Base-by-base conservation (phyloP, 2,797 vertebrate species). In the Lacerta viridis region DNA sequence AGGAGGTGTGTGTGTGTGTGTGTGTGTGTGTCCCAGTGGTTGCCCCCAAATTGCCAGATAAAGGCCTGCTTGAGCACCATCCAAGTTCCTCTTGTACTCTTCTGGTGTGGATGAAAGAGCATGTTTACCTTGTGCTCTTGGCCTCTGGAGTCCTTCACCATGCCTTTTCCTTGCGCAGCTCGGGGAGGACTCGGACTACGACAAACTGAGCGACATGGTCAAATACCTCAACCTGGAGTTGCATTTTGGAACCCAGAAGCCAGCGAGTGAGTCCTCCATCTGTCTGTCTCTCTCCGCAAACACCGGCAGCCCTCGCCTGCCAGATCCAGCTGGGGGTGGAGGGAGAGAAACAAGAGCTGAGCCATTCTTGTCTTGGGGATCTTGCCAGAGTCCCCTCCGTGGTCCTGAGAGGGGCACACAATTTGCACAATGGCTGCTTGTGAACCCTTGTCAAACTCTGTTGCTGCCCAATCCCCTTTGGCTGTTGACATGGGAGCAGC, bases 141-240 rank as follows among this genome's bases (percentile, higher is more conserved):
- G 29, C n/a, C 79, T 64, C 10, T 55, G 4, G 25, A 3, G 7
- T 66, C 27, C 1, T 25, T 86, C 0, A 29, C 64, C 66, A 41
- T 7, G 23, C 82, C 81, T 39, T 74, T 55, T 95, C 33, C 59
- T 93, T n/a, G 64, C 3, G 17, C 93, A 99, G 99, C 98, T 99
- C 0, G 98, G 99, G 69, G 99, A 99, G 69, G 99, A 99, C 83
- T 98, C 99, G 0, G 99, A 99, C 83, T 99, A 99, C 0, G 98
- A 99, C 94, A 99, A 99, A 92, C 96, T 99, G 95, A 99, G 98
- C 0, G 99, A 99, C 91, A 99, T 99, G 99, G 99, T 99, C 95
- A 99, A 99, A 92, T 99, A 98, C 94, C 96, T 99, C 0, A 98
- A 99, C 95, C 96, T 99, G 93, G 99, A 99, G 95, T 97, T 99